phyloP scores from a whole-genome alignment of 2,888 invertebrate genomes.

The Phaedon cochleariae region DNA sequence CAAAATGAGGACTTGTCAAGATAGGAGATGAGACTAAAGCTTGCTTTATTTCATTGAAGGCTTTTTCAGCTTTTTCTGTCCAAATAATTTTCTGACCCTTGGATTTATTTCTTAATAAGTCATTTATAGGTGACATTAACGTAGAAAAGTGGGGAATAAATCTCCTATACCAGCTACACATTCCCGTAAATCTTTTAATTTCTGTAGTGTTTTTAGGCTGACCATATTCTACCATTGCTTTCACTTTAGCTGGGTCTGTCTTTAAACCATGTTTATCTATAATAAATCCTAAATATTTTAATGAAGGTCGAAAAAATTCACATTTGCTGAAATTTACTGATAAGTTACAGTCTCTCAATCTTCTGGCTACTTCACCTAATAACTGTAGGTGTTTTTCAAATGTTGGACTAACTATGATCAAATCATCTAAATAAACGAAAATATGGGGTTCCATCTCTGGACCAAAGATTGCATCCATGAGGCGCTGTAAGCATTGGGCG shows the following conservation, averaged over 20 bases:
- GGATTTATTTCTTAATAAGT: constrained; percentile 23
- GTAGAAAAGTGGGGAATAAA: constrained; percentile 37
- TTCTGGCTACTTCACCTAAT: constrained; percentile 13
- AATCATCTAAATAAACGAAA: constrained; percentile 39
- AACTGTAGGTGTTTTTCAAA: constrained; percentile 26
- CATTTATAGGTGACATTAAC: constrained; percentile 22
- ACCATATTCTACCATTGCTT: constrained; percentile 34
- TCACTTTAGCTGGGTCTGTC: constrained; percentile 21
- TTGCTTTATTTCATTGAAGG: constrained; percentile 38
- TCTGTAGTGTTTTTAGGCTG: constrained; percentile 43
- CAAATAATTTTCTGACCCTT: constrained; percentile 37
- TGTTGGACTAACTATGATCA: constrained; percentile 20
- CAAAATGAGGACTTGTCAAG: constrained; percentile 39
- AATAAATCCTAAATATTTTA: constrained; percentile 28
- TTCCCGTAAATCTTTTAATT: constrained; percentile 47
- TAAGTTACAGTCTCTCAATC: constrained; percentile 21
- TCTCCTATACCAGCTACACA: constrained; percentile 39
- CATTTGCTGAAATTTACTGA: constrained; percentile 28
- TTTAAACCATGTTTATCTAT: constrained; percentile 20
- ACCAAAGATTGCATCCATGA: neutral
- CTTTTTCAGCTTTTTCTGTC: constrained; percentile 34
- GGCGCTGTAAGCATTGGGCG: constrained; percentile 4
- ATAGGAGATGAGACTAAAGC: constrained; percentile 40
- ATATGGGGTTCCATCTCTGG: constrained; percentile 22
- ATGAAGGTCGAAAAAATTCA: constrained; percentile 21